These are phyloP conservation scores for Volucella inflata DNA, from an alignment of 2,888 invertebrate genomes.

Conservation along the genomic window DNA sequence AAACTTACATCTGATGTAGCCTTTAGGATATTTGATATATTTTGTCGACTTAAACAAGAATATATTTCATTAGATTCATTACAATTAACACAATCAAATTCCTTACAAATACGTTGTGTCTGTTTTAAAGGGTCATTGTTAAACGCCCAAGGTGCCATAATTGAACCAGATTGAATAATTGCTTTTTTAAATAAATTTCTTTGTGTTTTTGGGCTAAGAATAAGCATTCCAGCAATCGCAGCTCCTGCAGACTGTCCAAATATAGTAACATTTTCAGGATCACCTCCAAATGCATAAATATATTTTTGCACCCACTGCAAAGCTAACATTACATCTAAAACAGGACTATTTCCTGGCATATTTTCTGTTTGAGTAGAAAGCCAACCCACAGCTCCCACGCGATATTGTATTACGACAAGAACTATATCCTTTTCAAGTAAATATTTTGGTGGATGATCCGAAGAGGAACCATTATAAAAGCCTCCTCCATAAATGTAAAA, in stretches of 20 bases:
- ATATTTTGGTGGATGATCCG: conserved; percentile 82
- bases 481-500: conserved; percentile 84
- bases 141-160: conserved; percentile 84
- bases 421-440: conserved; percentile 84
- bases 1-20: conserved; percentile 70
- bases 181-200: conserved; percentile 83
- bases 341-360: conserved; percentile 85
- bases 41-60: conserved; percentile 79
- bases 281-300: conserved; percentile 85
- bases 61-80: conserved; percentile 76
- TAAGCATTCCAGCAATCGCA: conserved; percentile 83
- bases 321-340: conserved; percentile 84
- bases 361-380: conserved; percentile 84
- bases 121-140: conserved; percentile 81
- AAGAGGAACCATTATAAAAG: conserved; percentile 82
- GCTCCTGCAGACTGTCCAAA: conserved; percentile 86
- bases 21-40: conserved; percentile 78
- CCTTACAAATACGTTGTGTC: conserved; percentile 79
- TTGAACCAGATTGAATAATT: conserved; percentile 85
- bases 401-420: conserved; percentile 84
- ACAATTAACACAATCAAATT: conserved; percentile 78
- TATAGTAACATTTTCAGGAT: conserved; percentile 84
- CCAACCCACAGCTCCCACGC: conserved; percentile 85
- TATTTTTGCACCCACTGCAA: conserved; percentile 85
- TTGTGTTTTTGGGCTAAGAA: conserved; percentile 83